A percentile compares a stretch with the other conserved stretches of the same genome.
Conservation (phyloP, 53 echinoderm and acorn worm species). For the Paracentrotus lividus region DNA sequence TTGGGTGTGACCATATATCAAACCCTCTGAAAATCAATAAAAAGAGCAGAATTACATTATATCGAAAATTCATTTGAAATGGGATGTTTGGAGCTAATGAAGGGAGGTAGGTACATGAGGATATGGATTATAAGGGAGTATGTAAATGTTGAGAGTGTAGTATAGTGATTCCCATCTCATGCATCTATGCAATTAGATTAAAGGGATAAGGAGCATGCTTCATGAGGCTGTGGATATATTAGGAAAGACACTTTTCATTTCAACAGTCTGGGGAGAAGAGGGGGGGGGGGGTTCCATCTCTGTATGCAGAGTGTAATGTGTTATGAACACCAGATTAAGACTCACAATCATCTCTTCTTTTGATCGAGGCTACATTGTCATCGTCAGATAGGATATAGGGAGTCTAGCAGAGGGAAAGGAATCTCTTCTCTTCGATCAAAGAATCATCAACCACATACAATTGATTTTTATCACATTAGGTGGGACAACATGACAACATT, state of each 20-base stretch:
- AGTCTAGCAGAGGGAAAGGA: neutral
- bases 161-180: neutral
- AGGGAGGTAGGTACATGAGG: neutral
- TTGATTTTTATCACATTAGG: conserved; percentile 1
- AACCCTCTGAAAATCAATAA: neutral
- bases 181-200: neutral
- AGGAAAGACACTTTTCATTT: no score
- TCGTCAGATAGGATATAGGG: neutral
- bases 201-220: neutral
- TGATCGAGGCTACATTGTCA: neutral
- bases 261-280: no score
- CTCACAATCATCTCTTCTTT: neutral
- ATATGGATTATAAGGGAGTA: neutral
- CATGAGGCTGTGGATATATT: no score
- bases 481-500: no score
- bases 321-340: neutral
- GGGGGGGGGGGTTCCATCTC: neutral
- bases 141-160: no score
- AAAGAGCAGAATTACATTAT: neutral
- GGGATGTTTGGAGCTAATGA: neutral
- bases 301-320: neutral
- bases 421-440: neutral
- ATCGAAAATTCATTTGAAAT: neutral
- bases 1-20: neutral
- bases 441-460: neutral